Evolutionary conservation across 2,888 invertebrate genomes (phyloP), one percentile per base, ranked within the genome.

Genomic region (Cinara cedri): DNA sequence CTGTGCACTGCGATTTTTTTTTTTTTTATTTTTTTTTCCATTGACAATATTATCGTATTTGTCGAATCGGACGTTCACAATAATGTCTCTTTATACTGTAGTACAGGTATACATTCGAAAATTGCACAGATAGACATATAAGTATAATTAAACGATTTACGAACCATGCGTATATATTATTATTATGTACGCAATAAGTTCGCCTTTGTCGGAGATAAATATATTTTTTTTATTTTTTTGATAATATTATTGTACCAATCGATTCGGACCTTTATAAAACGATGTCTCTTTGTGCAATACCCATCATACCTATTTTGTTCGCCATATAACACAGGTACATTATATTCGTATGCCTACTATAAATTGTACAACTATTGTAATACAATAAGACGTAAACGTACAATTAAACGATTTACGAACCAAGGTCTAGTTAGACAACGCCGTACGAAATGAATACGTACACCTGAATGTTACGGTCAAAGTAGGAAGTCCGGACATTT

Each of bases 91-190:
- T 74, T 34, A n/a, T 14, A 13, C 11, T n/a, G n/a, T n/a, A n/a
- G n/a, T n/a, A n/a, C n/a, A n/a, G n/a, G n/a, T n/a, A n/a, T n/a
- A n/a, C n/a, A n/a, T n/a, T n/a, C n/a, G n/a, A n/a, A n/a, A n/a
- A n/a, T n/a, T n/a, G 19, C 44, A 44, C 10, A n/a, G 19, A 10
- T 49, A 66, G 1, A 26, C 14, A 13, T 62, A 49, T 54, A 42
- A 19, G n/a, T n/a, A n/a, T 72, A 72, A 72, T 72, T 72, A 72
- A 72, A 62, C 49, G 34, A 62, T 72, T 72, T 72, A 49, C 34
- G 60, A 62, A 72, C n/a, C n/a, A n/a, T n/a, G n/a, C n/a, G n/a
- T n/a, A n/a, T n/a, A n/a, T n/a, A n/a, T n/a, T n/a, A n/a, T n/a
- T n/a, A n/a, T n/a, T n/a, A n/a, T n/a, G n/a, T n/a, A n/a, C n/a